These are phyloP conservation scores for Sphaerodactylus townsendi DNA, from an alignment of 2,113 vertebrate genomes.

Conservation along the genomic window DNA sequence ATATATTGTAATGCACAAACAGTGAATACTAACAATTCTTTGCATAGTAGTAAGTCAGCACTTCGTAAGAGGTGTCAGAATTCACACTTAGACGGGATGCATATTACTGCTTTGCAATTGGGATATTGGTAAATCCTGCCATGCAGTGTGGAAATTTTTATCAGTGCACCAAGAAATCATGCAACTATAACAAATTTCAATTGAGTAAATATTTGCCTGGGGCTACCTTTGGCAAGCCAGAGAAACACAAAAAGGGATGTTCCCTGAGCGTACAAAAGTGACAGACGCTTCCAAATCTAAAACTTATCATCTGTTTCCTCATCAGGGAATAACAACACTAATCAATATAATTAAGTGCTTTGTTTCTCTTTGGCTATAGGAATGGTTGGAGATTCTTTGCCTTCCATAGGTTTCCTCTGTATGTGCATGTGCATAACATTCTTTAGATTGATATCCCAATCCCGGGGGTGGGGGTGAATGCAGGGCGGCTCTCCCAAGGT, in stretches of 20 bases:
- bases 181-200: background rate
- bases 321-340: background rate
- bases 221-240: background rate
- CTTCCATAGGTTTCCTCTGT: background rate
- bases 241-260: background rate
- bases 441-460: background rate
- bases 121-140: background rate
- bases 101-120: background rate
- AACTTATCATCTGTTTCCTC: background rate
- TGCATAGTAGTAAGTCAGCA: too few relatives aligned
- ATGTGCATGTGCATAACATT: background rate
- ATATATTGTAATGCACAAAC: background rate
- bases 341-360: background rate
- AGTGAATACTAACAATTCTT: background rate
- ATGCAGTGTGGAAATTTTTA: background rate
- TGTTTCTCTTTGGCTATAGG: background rate
- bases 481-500: too few relatives aligned
- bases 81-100: background rate
- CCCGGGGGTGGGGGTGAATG: too few relatives aligned
- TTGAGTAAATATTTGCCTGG: background rate
- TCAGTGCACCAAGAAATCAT: background rate
- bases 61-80: background rate
- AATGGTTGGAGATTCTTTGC: background rate
- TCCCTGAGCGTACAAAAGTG: background rate
- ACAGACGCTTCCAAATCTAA: background rate